Evolutionary conservation across 2,113 vertebrate genomes (phyloP).

Genomic region (Gorsachius goisagi): DNA sequence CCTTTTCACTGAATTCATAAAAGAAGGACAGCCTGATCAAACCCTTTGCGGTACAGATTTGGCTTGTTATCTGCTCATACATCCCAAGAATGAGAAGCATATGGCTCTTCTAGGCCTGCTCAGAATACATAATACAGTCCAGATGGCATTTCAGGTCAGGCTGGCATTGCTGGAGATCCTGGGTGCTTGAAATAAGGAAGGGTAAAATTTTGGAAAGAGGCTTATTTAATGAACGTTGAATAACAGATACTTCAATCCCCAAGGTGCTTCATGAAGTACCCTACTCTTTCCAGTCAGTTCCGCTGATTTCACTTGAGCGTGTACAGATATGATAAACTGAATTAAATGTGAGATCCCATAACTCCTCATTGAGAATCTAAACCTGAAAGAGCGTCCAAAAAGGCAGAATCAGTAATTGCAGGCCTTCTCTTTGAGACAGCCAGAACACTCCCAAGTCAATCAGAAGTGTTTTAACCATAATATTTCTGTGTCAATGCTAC

Average conservation of each 20-base stretch:
- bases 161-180: background rate
- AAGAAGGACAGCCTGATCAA: background rate
- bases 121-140: background rate
- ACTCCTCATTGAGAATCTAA: background rate
- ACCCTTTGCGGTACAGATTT: background rate
- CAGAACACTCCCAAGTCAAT: background rate
- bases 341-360: conserved; percentile 40
- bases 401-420: background rate
- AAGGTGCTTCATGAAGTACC: conserved; percentile 11
- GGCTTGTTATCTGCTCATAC: background rate
- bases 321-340: conserved; percentile 15
- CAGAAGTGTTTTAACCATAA: background rate
- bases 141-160: conserved; percentile 31
- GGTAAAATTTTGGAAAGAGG: background rate
- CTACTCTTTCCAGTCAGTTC: background rate
- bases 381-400: background rate
- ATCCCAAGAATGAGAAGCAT: background rate
- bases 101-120: background rate
- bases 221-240: background rate
- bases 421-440: background rate
- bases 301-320: conserved; percentile 1
- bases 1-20: background rate
- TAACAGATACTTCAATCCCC: background rate
- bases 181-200: background rate
- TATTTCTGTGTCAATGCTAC: background rate